Base-by-base conservation (phyloP, 2,888 invertebrate genomes). In the Cataglyphis cursor region DNA sequence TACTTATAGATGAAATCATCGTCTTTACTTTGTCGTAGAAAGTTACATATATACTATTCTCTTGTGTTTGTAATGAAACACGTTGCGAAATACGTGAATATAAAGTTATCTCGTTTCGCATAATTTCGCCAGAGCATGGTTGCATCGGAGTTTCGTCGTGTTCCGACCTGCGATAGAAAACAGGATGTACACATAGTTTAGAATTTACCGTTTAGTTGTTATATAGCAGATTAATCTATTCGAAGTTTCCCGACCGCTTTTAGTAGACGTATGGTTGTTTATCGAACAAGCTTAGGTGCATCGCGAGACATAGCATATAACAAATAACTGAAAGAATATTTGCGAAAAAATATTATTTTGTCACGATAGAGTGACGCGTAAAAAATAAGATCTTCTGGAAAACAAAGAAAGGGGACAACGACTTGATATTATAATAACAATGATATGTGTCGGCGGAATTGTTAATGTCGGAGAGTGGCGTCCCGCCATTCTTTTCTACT, bases 391-490 rank as follows among this genome's bases (percentile, higher is more conserved):
- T 44, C 24, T 68, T 72, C 24, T 31, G 6, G 21, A 44, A 41
- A 28, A 48, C 18, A 48, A 28, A 18, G 10, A 15, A 66, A 28
- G 1, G 28, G 18, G 15, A 28, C 28, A 48, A 66, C 8, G n/a
- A 72, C 65, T 57, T 73, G 48, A 51, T 83, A 65, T 81, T 70
- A 51, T 72, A 59, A 82, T 44, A 72, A 61, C 51, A 65, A 72
- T 72, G 61, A 74, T 66, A 59, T 72, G 38, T 48, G 66, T 15
- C 62, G 68, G 82, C 48, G 70, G 81, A 85, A 84, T 86, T 68
- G 87, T 82, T 84, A 85, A 85, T 87, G 78, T 74, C 81, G 38
- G 59, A 82, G 75, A 82, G 75, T 38, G 74, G 73, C 65, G 65
- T 51, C 6, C 31, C 59, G 81, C 81, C 81, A 72, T 86, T 88